Percentiles rank a stretch among this genome's conserved stretches.
phyloP scores from a whole-genome alignment of 2,888 invertebrate species.

The Steinernema scapterisci region DNA sequence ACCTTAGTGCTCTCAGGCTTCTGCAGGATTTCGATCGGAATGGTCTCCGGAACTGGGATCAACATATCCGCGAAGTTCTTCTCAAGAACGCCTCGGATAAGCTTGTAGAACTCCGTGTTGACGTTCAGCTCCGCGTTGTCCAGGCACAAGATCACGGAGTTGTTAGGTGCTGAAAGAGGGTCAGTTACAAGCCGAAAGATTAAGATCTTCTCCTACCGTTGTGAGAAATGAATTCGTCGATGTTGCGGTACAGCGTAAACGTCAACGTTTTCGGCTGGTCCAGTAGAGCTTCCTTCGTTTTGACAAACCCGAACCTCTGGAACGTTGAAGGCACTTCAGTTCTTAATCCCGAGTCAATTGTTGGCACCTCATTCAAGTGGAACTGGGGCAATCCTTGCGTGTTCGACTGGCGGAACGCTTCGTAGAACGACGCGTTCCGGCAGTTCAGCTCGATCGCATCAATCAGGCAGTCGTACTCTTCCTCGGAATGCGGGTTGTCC shows the following conservation, averaged over 20 bases:
- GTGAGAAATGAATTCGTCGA: slow-evolving; percentile 55
- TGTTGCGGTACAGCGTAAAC: slow-evolving; percentile 53
- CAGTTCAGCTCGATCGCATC: slow-evolving; percentile 47
- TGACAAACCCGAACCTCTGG: slow-evolving; percentile 44
- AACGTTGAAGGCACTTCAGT: slow-evolving; percentile 38
- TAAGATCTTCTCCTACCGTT: slow-evolving; percentile 42
- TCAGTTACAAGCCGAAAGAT: not conserved
- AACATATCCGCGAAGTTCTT: slow-evolving; percentile 71
- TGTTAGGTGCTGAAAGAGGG: slow-evolving; percentile 45
- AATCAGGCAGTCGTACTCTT: slow-evolving; percentile 56
- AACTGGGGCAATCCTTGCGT: not conserved
- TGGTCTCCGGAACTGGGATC: slow-evolving; percentile 60
- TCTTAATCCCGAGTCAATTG: not conserved
- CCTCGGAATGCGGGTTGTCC: slow-evolving; percentile 35
- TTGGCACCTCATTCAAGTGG: not conserved
- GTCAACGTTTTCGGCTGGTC: slow-evolving; percentile 47
- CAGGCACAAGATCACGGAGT: slow-evolving; percentile 50
- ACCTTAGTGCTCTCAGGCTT: slow-evolving; percentile 47
- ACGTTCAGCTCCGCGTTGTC: slow-evolving; percentile 49
- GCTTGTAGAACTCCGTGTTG: slow-evolving; percentile 58
- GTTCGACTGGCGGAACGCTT: not conserved
- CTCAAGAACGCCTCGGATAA: slow-evolving; percentile 68
- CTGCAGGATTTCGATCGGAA: slow-evolving; percentile 59
- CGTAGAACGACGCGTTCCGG: slow-evolving; percentile 31
- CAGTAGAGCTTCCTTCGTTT: slow-evolving; percentile 47